These are phyloP conservation scores for Echinarachnius parma DNA, from an alignment of 53 echinoderm and acorn worm genomes.

Conservation along the genomic window DNA sequence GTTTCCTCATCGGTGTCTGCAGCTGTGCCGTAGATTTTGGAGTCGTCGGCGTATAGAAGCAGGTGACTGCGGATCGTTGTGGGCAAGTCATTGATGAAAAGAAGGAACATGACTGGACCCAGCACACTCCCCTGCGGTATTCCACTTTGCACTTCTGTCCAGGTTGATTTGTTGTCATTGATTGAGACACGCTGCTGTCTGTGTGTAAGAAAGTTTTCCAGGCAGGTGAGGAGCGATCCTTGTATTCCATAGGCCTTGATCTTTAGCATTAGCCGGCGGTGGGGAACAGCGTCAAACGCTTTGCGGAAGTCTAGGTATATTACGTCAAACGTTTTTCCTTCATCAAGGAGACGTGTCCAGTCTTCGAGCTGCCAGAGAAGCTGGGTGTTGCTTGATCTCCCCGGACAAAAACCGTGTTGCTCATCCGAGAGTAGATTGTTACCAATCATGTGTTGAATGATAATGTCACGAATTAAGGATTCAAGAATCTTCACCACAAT, in stretches of 20 bases:
- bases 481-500: neutral
- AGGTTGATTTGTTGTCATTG: neutral
- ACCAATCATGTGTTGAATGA: neutral
- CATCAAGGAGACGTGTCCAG: neutral
- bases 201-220: neutral
- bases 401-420: neutral
- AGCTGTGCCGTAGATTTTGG: neutral
- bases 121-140: neutral
- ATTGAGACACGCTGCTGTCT: neutral
- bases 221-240: neutral
- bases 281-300: conserved; percentile 3
- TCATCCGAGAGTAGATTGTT: neutral
- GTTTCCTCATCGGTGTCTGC: neutral
- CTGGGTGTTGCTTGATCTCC: neutral
- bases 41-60: conserved; percentile 1
- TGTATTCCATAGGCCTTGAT: neutral
- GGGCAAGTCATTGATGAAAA: conserved; percentile 1
- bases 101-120: neutral
- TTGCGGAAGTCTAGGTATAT: neutral
- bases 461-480: neutral
- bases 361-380: neutral
- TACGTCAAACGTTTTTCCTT: neutral
- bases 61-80: no score
- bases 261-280: neutral
- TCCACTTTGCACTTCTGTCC: neutral